phyloP scores from a whole-genome alignment of 1,140 invertebrate species.

The Pseudomyrmex concolor region DNA sequence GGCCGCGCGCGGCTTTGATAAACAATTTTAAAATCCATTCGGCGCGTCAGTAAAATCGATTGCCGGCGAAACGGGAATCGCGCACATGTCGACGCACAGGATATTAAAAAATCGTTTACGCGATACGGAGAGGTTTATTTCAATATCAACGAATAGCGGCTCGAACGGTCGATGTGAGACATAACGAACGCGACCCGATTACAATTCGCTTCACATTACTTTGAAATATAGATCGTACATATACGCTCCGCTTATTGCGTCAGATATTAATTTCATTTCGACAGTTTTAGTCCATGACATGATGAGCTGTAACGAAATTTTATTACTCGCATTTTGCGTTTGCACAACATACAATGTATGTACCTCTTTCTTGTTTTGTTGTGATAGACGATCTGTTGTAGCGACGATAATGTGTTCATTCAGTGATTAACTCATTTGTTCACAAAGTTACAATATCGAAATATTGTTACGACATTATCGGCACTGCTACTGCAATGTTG shows the following conservation, averaged over 20 bases:
- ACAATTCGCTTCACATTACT: slow-evolving; percentile 56
- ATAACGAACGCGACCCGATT: slow-evolving; percentile 36
- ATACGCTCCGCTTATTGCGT: slow-evolving; percentile 50
- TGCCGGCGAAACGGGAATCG: slow-evolving; percentile 29
- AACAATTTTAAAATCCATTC: slow-evolving; percentile 57
- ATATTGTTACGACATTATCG: slow-evolving; percentile 20
- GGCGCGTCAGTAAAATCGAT: slow-evolving; percentile 49
- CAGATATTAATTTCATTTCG: slow-evolving; percentile 58
- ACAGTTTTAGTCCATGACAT: slow-evolving; percentile 51
- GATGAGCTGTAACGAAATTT: slow-evolving; percentile 54
- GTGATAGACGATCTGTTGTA: slow-evolving; percentile 13
- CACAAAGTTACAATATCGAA: slow-evolving; percentile 40
- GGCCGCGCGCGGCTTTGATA: slow-evolving; percentile 34
- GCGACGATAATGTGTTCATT: slow-evolving; percentile 48
- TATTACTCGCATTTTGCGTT: slow-evolving; percentile 44
- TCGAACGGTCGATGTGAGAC: slow-evolving; percentile 29
- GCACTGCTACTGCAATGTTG: slow-evolving; percentile 4
- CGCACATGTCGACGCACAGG: slow-evolving; percentile 27
- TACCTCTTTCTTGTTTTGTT: slow-evolving; percentile 18
- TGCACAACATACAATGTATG: slow-evolving; percentile 44
- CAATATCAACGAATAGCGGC: slow-evolving; percentile 36
- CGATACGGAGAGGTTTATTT: slow-evolving; percentile 46
- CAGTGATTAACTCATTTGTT: slow-evolving; percentile 54
- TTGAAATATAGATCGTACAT: slow-evolving; percentile 37
- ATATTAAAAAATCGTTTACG: slow-evolving; percentile 60